These are phyloP conservation scores for Asteroscopus sphinx DNA, from an alignment of 2,888 invertebrate genomes.

Conservation along the genomic window DNA sequence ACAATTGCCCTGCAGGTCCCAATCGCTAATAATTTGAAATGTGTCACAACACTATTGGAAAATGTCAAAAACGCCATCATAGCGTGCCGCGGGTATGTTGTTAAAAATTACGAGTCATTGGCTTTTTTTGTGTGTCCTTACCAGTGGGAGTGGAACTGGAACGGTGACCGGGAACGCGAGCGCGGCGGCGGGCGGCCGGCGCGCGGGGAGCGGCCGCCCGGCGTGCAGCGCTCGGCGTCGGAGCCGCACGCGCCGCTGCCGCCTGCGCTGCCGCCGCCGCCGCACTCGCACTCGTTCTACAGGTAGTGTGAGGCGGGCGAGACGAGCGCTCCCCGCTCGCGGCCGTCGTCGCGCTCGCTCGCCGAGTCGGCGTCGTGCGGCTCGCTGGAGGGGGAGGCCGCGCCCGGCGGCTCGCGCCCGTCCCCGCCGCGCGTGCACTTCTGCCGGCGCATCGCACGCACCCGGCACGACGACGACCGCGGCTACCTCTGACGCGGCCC, in stretches of 20 bases:
- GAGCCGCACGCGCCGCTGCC: conserved; percentile 90
- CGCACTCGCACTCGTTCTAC: conserved; percentile 89
- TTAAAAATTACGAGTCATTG: neutral
- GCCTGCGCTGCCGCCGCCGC: conserved; percentile 84
- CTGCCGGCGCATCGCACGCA: conserved; percentile 81
- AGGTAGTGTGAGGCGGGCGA: conserved; percentile 88
- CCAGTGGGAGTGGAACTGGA: conserved; percentile 87
- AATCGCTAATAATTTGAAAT: no score
- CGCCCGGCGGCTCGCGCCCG: conserved; percentile 64
- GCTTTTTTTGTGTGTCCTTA: conserved; percentile 21
- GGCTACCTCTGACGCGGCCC: conserved; percentile 81
- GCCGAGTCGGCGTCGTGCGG: conserved; percentile 86
- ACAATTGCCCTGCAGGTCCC: no score
- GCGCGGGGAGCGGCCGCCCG: conserved; percentile 81
- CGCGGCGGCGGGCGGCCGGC: conserved; percentile 65
- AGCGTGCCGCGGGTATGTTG: no score
- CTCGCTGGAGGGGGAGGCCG: conserved; percentile 73
- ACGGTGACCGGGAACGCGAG: conserved; percentile 69
- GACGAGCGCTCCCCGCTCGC: conserved; percentile 84
- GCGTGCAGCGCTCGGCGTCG: conserved; percentile 90
- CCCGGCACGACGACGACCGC: conserved; percentile 78
- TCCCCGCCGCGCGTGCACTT: conserved; percentile 77
- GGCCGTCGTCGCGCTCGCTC: conserved; percentile 86
- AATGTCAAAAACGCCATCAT: no score
- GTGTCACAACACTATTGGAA: no score